A percentile compares a stretch with the other conserved stretches of the same genome.
Conservation (phyloP, 2,888 invertebrate species). For the Hydropsyche betteni region DNA sequence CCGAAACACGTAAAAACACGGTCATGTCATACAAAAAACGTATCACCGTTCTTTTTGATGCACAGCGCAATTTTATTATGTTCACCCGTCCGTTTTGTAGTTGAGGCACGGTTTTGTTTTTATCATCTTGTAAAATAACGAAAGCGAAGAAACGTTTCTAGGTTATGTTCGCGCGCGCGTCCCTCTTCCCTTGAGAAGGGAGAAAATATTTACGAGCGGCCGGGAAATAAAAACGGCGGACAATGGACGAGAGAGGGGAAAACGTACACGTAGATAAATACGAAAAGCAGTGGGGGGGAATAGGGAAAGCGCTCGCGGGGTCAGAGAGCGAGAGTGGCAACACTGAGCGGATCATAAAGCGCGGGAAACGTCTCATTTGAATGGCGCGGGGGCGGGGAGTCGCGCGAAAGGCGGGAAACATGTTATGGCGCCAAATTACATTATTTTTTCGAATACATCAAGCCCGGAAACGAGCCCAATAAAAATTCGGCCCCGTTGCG, state of each 20-base stretch:
- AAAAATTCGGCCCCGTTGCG: too few species aligned
- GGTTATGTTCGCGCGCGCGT: too few species aligned
- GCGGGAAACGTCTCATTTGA: conserved; percentile 46
- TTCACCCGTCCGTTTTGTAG: conserved; percentile 11
- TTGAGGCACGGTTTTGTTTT: conserved; percentile 26
- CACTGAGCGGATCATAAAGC: conserved; percentile 42
- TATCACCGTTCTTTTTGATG: not conserved
- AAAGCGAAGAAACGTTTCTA: not conserved
- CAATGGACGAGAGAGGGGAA: conserved; percentile 34
- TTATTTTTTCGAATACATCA: conserved; percentile 30
- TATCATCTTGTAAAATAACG: conserved; percentile 39
- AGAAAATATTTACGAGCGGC: conserved; percentile 37
- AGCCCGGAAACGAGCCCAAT: not conserved
- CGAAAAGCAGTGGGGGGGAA: conserved; percentile 1
- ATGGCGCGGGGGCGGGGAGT: conserved; percentile 42
- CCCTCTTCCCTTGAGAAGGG: not conserved
- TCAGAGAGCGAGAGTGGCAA: conserved; percentile 42
- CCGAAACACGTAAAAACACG: not conserved
- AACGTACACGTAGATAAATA: conserved; percentile 18
- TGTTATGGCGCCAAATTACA: conserved; percentile 32
- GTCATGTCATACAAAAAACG: not conserved
- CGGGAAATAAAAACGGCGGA: conserved; percentile 37
- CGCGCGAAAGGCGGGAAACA: conserved; percentile 40
- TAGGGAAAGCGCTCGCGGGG: conserved; percentile 32
- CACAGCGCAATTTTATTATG: not conserved